These are phyloP conservation scores for Denticeps clupeoides DNA, from an alignment of 2,797 vertebrate genomes.

Conservation along the genomic window DNA sequence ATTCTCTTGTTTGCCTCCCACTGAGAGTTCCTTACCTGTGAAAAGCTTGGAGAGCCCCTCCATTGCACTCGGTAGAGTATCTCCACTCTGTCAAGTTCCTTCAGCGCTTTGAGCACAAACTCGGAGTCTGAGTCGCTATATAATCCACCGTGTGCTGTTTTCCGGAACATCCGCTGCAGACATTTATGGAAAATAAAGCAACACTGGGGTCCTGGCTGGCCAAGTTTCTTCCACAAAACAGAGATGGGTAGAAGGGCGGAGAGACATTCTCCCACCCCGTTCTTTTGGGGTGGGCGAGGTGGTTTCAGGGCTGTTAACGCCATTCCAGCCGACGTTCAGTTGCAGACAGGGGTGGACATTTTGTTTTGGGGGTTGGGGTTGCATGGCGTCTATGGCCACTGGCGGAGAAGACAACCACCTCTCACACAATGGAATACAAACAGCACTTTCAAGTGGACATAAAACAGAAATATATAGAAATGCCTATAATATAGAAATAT, in stretches of 20 bases:
- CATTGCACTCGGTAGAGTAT: slow-evolving; percentile 17
- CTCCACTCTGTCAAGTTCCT: neutral
- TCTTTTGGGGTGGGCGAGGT: too few species aligned
- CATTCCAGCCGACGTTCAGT: too few species aligned
- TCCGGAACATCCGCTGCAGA: slow-evolving; percentile 31
- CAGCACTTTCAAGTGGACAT: slow-evolving; percentile 51
- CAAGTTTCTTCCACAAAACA: too few species aligned
- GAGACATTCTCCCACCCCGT: too few species aligned
- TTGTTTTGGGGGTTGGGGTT: too few species aligned
- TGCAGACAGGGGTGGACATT: too few species aligned
- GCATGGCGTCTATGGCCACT: too few species aligned
- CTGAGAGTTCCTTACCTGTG: slow-evolving; percentile 54
- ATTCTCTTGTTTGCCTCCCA: slow-evolving; percentile 26
- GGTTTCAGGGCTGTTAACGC: too few species aligned
- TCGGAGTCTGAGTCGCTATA: slow-evolving; percentile 34
- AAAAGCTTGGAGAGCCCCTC: slow-evolving; percentile 42
- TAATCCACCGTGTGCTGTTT: too few species aligned
- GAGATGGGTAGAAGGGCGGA: too few species aligned
- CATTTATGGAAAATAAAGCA: too few species aligned
- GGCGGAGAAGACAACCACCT: slow-evolving; percentile 26
- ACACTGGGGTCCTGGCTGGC: too few species aligned
- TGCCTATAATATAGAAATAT: slow-evolving; percentile 41
- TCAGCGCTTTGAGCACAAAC: neutral
- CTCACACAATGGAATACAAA: slow-evolving; percentile 44
- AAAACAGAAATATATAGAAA: slow-evolving; percentile 46